These are phyloP conservation scores for Sapajus apella DNA, from an alignment of 2,113 vertebrate genomes.

Conservation along the genomic window DNA sequence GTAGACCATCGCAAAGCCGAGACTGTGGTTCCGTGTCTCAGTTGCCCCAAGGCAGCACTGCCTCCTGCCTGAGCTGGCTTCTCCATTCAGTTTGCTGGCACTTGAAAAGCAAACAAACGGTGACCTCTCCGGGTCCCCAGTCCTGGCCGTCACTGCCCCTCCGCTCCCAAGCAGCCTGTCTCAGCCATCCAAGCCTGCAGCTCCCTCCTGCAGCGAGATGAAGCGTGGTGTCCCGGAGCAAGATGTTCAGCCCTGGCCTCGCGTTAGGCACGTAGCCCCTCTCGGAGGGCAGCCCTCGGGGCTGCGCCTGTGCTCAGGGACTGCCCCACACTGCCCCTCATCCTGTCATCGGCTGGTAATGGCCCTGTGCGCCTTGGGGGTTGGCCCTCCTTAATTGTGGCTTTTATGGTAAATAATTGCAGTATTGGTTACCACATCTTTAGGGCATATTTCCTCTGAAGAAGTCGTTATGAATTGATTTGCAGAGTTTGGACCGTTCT, in stretches of 20 bases:
- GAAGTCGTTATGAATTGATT: neutral
- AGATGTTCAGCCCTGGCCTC: rapidly evolving
- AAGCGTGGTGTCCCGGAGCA: rapidly evolving
- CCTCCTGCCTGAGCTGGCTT: neutral
- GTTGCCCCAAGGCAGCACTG: rapidly evolving
- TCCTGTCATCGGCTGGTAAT: neutral
- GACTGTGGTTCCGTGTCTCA: neutral
- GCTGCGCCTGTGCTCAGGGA: neutral
- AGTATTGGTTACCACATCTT: neutral
- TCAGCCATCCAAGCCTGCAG: rapidly evolving
- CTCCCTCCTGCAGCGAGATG: neutral
- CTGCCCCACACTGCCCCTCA: rapidly evolving
- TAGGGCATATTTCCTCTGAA: neutral
- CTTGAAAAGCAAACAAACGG: neutral
- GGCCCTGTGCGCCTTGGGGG: rapidly evolving
- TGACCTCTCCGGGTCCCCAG: rapidly evolving
- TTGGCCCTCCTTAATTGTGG: neutral
- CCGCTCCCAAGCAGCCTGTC: neutral
- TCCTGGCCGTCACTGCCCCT: neutral
- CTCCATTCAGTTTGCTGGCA: neutral
- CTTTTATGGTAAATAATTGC: slow-evolving; percentile 7
- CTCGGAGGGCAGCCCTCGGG: rapidly evolving
- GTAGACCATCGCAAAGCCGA: neutral
- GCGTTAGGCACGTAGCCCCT: rapidly evolving
- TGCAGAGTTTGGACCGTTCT: neutral